Conservation (phyloP, 2,113 vertebrate species). For the Illadopsis cleaveri region DNA sequence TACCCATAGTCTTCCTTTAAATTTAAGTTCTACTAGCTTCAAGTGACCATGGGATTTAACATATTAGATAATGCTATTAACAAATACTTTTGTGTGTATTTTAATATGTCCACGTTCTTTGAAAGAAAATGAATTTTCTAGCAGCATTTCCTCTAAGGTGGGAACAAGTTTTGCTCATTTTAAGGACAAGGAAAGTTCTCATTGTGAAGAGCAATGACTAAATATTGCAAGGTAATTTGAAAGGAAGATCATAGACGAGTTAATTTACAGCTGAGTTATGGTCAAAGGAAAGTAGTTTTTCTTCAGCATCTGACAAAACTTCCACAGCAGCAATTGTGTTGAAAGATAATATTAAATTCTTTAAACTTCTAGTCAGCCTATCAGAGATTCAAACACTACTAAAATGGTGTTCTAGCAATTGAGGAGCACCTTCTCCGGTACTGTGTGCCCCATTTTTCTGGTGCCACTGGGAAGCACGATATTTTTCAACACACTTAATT, state of each 20-base stretch:
- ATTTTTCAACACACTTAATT: background rate
- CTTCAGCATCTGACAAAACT: background rate
- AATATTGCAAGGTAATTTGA: background rate
- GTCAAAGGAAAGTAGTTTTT: background rate
- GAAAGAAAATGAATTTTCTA: background rate
- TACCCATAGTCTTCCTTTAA: background rate
- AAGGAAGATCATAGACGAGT: background rate
- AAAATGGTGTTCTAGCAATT: background rate
- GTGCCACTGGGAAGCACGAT: fast-evolving
- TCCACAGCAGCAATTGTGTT: background rate
- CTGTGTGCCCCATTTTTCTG: background rate
- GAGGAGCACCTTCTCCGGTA: background rate
- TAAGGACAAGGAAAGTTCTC: background rate
- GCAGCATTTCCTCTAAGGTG: background rate
- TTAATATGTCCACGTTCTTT: background rate
- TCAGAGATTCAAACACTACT: background rate
- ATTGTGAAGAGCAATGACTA: background rate
- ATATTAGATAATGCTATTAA: background rate
- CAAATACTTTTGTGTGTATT: background rate
- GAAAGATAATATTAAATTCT: background rate
- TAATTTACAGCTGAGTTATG: background rate
- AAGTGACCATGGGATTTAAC: background rate
- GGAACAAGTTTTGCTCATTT: background rate
- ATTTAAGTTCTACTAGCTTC: background rate
- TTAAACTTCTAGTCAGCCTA: background rate